Percentiles rank a stretch among this genome's conserved stretches.
Evolutionary conservation across 2,797 vertebrate species (phyloP).

Genomic region (Tauraco hartlaubi): DNA sequence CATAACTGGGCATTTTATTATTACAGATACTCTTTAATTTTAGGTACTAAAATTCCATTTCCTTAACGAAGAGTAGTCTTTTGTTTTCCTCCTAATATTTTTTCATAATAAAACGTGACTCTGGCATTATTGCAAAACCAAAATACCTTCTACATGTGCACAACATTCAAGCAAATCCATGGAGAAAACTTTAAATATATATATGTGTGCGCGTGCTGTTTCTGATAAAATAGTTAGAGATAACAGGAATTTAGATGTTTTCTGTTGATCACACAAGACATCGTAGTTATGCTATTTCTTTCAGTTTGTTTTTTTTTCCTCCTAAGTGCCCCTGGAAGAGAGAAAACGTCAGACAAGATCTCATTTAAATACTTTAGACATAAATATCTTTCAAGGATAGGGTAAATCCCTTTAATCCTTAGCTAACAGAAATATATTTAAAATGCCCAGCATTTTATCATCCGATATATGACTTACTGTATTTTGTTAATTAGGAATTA

Average conservation of each 20-base stretch:
- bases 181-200: not conserved
- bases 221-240: not conserved
- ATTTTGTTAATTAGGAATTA: not conserved
- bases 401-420: constrained; percentile 10
- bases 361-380: not conserved
- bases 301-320: not conserved
- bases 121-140: not conserved
- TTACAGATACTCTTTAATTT: not conserved
- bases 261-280: not conserved
- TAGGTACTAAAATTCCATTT: not conserved
- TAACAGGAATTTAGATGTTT: not conserved
- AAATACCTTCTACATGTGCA: not conserved
- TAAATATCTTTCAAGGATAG: not conserved
- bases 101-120: not conserved
- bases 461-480: not conserved
- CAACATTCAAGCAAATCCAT: not conserved
- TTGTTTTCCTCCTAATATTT: not conserved
- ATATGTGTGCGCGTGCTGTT: not conserved
- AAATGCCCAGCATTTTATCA: not conserved
- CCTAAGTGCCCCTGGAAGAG: not conserved
- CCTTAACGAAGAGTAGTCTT: not conserved
- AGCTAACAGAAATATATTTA: not conserved
- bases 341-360: not conserved
- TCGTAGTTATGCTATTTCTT: not conserved
- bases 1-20: not conserved